phyloP scores from a whole-genome alignment of 2,113 vertebrate species.

The Lamprologus sp. region DNA sequence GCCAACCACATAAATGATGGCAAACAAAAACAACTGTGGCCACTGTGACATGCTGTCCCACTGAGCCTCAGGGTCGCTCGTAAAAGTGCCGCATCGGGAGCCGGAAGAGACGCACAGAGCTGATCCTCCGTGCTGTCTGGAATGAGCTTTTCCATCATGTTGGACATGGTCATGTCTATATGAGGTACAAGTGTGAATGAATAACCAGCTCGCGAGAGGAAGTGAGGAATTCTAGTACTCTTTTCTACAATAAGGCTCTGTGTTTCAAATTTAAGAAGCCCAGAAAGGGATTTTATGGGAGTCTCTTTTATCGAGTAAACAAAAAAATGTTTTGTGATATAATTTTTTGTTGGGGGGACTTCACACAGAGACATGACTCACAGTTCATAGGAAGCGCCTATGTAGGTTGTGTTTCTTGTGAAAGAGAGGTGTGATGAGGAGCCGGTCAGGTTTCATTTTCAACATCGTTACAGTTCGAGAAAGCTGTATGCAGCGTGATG shows the following conservation, averaged over 20 bases:
- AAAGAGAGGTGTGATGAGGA: not conserved
- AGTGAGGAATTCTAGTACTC: not conserved
- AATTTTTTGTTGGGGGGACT: not conserved
- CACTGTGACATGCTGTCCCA: not conserved
- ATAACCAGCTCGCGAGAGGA: not conserved
- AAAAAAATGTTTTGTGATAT: not conserved
- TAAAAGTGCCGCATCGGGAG: not conserved
- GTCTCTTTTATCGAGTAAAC: not conserved
- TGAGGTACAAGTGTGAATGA: not conserved
- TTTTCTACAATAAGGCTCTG: not conserved
- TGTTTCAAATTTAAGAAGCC: not conserved
- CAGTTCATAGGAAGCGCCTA: not conserved
- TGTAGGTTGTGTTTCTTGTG: not conserved
- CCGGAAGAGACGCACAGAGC: not conserved
- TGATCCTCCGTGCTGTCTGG: not conserved
- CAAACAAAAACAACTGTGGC: not conserved
- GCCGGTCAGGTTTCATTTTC: not conserved
- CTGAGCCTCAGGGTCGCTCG: not conserved
- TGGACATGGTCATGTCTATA: not conserved
- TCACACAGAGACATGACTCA: not conserved
- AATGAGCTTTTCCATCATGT: not conserved
- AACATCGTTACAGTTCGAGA: not conserved
- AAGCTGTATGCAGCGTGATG: not conserved
- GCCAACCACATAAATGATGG: not conserved
- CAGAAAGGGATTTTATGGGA: not conserved